These are phyloP conservation scores for Menidia menidia DNA, from an alignment of 2,797 vertebrate species.

Conservation along the genomic window DNA sequence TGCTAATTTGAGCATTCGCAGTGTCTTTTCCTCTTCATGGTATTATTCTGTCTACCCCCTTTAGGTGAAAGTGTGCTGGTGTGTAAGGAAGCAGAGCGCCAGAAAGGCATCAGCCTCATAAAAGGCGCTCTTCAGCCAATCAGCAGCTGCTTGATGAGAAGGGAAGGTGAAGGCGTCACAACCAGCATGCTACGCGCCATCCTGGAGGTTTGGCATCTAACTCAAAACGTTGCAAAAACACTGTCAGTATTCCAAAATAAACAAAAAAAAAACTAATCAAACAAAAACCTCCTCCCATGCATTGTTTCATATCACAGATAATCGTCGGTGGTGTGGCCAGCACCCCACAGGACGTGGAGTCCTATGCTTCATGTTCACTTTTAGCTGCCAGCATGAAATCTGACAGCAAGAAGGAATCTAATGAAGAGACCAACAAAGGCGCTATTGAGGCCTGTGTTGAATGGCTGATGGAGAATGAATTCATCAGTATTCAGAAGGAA, in stretches of 20 bases:
- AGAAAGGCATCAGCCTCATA: constrained; percentile 90
- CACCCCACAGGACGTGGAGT: constrained; percentile 89
- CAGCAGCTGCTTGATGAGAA: constrained; percentile 89
- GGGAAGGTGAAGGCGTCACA: constrained; percentile 88
- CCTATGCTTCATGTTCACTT: constrained; percentile 92
- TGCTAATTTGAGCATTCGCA: not conserved
- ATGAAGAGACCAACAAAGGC: constrained; percentile 69
- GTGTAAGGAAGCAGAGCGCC: constrained; percentile 92
- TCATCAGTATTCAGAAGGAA: constrained; percentile 87
- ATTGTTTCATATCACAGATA: constrained; percentile 81
- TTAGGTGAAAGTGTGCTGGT: constrained; percentile 95
- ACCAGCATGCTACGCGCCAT: constrained; percentile 96
- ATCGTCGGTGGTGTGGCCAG: constrained; percentile 92
- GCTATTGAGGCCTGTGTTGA: constrained; percentile 90
- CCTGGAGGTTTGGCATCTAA: constrained; percentile 86
- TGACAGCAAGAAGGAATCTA: constrained; percentile 45
- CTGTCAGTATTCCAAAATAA: not conserved
- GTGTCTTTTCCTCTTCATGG: not conserved
- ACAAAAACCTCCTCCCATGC: not conserved
- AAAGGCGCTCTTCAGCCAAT: constrained; percentile 90
- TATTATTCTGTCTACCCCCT: not conserved
- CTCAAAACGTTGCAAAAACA: not conserved
- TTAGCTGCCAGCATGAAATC: constrained; percentile 87
- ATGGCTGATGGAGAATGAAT: constrained; percentile 96
- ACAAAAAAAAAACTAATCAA: too few species aligned